Evolutionary conservation across 1,140 invertebrate genomes (phyloP).

Genomic region (Nylanderia fulva): DNA sequence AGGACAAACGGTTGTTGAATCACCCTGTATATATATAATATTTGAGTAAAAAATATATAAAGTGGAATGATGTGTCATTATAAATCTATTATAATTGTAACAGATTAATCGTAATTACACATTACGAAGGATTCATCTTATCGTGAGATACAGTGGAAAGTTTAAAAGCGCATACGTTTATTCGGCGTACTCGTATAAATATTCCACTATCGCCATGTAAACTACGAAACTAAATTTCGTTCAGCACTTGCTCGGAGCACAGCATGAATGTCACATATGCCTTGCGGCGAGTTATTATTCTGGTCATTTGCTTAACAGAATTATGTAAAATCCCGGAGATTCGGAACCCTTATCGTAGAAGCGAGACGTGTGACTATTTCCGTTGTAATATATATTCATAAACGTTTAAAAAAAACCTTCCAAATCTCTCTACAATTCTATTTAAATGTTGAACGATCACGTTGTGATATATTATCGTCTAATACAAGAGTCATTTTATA

Average conservation of each 20-base stretch:
- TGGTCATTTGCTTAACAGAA: conserved; percentile 75
- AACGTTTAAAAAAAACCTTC: conserved; percentile 53
- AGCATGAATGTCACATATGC: conserved; percentile 71
- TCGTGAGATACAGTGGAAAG: conserved; percentile 29
- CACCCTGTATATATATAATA: too few species aligned
- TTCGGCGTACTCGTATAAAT: conserved; percentile 61
- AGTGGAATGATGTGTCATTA: neutral
- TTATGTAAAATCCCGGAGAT: conserved; percentile 73
- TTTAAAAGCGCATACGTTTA: conserved; percentile 61
- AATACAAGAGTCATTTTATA: conserved; percentile 41
- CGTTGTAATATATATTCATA: conserved; percentile 69
- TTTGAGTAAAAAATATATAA: neutral
- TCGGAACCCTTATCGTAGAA: conserved; percentile 65
- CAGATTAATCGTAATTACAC: conserved; percentile 10
- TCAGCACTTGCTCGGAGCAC: conserved; percentile 18
- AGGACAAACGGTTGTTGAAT: too few species aligned
- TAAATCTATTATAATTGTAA: neutral
- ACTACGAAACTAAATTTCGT: conserved; percentile 67
- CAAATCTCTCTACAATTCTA: conserved; percentile 35
- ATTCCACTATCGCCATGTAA: conserved; percentile 73
- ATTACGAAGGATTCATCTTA: conserved; percentile 47
- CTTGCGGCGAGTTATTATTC: conserved; percentile 73
- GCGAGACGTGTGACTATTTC: conserved; percentile 56
- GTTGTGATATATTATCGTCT: conserved; percentile 19
- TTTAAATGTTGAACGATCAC: conserved; percentile 37